A percentile compares a stretch with the other conserved stretches of the same genome.
Conservation (phyloP, 2,113 vertebrate species). For the Pica pica region DNA sequence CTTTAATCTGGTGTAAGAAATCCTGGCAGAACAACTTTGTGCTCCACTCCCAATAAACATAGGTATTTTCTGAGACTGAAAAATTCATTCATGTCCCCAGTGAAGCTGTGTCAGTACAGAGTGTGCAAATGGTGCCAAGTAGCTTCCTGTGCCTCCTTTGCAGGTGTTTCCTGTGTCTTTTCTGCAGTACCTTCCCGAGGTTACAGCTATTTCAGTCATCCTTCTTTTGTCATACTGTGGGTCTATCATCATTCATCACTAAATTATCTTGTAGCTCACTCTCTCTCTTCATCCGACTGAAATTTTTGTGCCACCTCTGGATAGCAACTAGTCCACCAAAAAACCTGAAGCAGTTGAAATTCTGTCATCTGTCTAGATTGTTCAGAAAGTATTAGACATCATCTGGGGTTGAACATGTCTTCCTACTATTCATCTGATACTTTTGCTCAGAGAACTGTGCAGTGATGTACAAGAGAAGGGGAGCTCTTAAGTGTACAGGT, state of each 20-base stretch:
- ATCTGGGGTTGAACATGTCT: not conserved
- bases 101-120: not conserved
- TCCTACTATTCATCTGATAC: not conserved
- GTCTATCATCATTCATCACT: not conserved
- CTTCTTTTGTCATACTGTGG: not conserved
- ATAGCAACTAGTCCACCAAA: not conserved
- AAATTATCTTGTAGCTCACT: not conserved
- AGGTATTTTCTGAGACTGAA: not conserved
- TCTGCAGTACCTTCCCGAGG: not conserved
- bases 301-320: not conserved
- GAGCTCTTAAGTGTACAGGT: not conserved
- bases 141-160: not conserved
- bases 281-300: not conserved
- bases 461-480: not conserved
- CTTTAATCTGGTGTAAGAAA: not conserved
- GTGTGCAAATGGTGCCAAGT: not conserved
- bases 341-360: not conserved
- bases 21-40: not conserved
- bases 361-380: not conserved
- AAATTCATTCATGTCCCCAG: not conserved
- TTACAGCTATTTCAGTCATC: not conserved
- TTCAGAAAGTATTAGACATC: not conserved
- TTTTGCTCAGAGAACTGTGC: not conserved
- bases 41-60: accelerated
- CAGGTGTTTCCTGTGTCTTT: not conserved